Conservation (phyloP, 2,113 vertebrate genomes). For the Pampusana beccarii region DNA sequence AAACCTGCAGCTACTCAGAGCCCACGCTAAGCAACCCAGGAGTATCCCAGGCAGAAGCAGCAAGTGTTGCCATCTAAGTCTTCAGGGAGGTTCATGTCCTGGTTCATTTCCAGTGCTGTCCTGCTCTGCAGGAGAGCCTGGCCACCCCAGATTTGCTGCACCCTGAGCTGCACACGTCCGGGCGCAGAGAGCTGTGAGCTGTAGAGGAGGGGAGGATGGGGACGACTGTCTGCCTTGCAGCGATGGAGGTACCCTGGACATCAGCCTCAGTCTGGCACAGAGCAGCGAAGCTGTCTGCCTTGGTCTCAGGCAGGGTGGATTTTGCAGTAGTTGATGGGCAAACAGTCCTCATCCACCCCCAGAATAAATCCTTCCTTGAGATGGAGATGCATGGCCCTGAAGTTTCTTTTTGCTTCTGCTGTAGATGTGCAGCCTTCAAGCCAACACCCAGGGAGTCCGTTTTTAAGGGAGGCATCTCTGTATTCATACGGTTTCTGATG, state of each 20-base stretch:
- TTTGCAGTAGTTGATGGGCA: neutral
- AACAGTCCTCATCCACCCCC: neutral
- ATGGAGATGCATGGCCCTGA: neutral
- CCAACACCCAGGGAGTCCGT: neutral
- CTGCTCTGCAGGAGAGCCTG: neutral
- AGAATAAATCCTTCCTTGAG: neutral
- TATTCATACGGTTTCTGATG: accelerated
- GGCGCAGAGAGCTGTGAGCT: neutral
- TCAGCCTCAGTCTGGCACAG: neutral
- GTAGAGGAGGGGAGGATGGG: neutral
- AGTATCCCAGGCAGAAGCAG: neutral
- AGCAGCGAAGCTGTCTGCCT: neutral
- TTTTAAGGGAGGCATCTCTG: neutral
- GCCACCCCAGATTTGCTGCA: neutral
- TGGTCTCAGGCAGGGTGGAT: neutral
- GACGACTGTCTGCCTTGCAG: neutral
- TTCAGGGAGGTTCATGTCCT: neutral
- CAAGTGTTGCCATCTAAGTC: neutral
- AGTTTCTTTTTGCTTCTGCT: neutral
- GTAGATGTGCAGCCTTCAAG: neutral
- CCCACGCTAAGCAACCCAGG: neutral
- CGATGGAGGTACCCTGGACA: accelerated
- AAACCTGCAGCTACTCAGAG: neutral
- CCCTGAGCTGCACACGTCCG: neutral
- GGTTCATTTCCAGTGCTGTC: neutral